Conservation (phyloP, 2,888 invertebrate species). For the Piscicola geometra region DNA sequence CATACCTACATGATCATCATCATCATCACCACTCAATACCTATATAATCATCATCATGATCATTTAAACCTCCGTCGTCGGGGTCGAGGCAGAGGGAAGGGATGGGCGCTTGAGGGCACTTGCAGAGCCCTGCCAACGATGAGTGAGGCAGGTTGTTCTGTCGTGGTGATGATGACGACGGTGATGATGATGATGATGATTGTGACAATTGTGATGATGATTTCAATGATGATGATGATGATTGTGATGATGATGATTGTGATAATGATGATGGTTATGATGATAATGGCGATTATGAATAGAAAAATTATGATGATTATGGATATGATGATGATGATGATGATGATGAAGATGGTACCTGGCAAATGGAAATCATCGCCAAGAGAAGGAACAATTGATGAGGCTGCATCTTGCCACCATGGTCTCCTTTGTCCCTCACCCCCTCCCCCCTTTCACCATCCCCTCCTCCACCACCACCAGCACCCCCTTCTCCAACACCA, state of each 20-base stretch:
- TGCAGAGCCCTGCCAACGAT: constrained; percentile 47
- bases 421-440: background rate
- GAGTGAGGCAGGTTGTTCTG: constrained; percentile 39
- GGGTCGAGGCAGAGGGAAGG: too few relatives aligned
- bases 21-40: too few relatives aligned
- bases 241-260: background rate
- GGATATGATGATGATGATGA: background rate
- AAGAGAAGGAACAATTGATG: constrained; percentile 58
- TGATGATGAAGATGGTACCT: constrained; percentile 50
- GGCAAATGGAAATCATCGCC: constrained; percentile 58
- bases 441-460: background rate
- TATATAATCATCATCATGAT: too few relatives aligned
- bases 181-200: background rate
- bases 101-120: constrained; percentile 50
- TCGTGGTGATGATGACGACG: background rate
- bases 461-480: background rate
- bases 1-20: too few relatives aligned
- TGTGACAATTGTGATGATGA: background rate
- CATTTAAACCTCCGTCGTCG: too few relatives aligned
- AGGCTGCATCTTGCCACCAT: constrained; percentile 50
- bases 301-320: background rate
- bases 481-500: constrained; percentile 51
- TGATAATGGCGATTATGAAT: background rate
- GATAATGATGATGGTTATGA: background rate
- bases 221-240: background rate